Conservation (phyloP, 2,888 invertebrate genomes). For the Crematogaster levior region DNA sequence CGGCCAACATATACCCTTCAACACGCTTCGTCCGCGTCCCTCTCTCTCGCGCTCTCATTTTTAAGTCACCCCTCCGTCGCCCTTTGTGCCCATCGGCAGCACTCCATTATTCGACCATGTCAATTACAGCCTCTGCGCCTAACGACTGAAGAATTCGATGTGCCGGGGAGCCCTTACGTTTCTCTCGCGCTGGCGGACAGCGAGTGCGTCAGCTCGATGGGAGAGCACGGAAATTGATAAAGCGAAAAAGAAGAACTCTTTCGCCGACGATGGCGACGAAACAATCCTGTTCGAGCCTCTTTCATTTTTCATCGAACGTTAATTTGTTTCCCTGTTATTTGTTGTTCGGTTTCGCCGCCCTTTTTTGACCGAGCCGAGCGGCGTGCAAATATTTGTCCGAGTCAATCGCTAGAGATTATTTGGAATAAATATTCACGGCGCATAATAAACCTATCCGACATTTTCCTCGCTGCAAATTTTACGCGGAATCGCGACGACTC, state of each 20-base stretch:
- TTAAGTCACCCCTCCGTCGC: conserved; percentile 58
- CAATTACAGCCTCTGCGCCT: conserved; percentile 72
- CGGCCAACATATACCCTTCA: conserved; percentile 59
- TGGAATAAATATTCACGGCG: conserved; percentile 58
- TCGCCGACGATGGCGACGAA: conserved; percentile 12
- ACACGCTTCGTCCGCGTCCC: conserved; percentile 39
- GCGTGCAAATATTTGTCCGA: conserved; percentile 62
- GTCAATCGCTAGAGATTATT: conserved; percentile 31
- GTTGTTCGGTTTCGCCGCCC: conserved; percentile 26
- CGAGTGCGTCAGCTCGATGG: conserved; percentile 58
- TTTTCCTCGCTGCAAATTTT: conserved; percentile 20
- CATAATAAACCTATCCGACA: conserved; percentile 20
- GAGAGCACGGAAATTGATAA: conserved; percentile 59
- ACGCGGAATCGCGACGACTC: conserved; percentile 1
- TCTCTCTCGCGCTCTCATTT: conserved; percentile 39
- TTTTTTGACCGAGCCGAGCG: conserved; percentile 44
- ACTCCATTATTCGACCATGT: conserved; percentile 74
- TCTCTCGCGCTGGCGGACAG: conserved; percentile 51
- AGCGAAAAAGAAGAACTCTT: conserved; percentile 55
- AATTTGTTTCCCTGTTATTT: conserved; percentile 54
- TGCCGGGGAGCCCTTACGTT: conserved; percentile 63
- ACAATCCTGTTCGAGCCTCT: conserved; percentile 26
- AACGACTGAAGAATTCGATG: conserved; percentile 74
- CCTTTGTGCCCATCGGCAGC: conserved; percentile 71
- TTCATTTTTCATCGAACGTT: conserved; percentile 45